Conservation (phyloP, 2,888 invertebrate genomes). For the Eurytoma adleriae region DNA sequence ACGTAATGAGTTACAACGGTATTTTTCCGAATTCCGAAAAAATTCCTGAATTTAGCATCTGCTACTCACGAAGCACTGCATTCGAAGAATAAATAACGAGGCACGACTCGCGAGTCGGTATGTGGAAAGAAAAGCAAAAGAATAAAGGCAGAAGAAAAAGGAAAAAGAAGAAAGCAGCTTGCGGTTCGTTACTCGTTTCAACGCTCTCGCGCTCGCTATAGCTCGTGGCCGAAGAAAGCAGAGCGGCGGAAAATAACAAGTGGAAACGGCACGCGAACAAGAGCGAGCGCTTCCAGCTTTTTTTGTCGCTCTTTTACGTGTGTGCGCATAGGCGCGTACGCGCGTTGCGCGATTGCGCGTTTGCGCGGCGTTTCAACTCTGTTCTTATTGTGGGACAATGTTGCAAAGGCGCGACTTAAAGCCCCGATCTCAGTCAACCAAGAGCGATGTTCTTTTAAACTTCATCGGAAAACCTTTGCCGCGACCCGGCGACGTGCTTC, state of each 20-base stretch:
- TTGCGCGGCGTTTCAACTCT: background rate
- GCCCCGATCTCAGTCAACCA: background rate
- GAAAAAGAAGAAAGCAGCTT: background rate
- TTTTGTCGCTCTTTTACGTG: background rate
- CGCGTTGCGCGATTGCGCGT: background rate
- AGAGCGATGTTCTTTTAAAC: slow-evolving; percentile 38
- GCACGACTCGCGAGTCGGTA: too few species aligned
- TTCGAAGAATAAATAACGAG: too few species aligned
- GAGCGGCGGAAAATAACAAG: background rate
- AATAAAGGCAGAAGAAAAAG: background rate
- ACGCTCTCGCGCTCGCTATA: background rate
- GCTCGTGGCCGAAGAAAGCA: background rate
- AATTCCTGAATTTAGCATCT: too few species aligned
- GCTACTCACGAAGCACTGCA: too few species aligned
- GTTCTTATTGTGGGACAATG: background rate
- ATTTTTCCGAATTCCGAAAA: background rate
- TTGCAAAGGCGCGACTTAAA: background rate
- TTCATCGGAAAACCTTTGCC: slow-evolving; percentile 30
- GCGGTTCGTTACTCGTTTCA: background rate
- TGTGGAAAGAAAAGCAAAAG: background rate
- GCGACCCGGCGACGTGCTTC: background rate
- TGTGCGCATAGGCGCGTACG: too few species aligned
- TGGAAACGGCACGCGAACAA: slow-evolving; percentile 3
- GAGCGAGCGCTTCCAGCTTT: background rate
- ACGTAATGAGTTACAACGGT: background rate